phyloP scores from a whole-genome alignment of 1,140 invertebrate species.

The Uloborus diversus region DNA sequence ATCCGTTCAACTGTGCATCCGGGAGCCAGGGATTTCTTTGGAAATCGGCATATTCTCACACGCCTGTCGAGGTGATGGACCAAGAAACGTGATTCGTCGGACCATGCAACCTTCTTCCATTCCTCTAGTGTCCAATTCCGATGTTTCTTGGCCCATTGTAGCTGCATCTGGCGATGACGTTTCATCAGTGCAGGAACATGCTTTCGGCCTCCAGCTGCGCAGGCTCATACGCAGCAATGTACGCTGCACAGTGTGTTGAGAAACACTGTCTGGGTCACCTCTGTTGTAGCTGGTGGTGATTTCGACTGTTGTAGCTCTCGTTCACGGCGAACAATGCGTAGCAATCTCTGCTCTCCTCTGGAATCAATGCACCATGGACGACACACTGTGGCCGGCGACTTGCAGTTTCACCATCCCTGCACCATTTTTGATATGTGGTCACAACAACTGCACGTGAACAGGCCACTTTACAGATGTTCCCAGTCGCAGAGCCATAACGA shows the following conservation, averaged over 20 bases:
- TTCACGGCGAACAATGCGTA: neutral
- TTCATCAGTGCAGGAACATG: neutral
- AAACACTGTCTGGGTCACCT: neutral
- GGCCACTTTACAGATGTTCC: too few species aligned
- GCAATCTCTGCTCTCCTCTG: too few species aligned
- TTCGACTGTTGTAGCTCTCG: neutral
- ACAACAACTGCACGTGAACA: too few species aligned
- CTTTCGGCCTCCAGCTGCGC: neutral
- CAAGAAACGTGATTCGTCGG: neutral
- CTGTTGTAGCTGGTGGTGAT: neutral
- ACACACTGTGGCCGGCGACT: neutral
- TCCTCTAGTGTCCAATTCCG: constrained; percentile 1
- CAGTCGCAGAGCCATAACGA: too few species aligned
- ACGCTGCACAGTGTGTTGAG: neutral
- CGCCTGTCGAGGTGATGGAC: neutral
- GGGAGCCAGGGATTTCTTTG: neutral
- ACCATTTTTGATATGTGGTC: too few species aligned
- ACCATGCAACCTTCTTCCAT: neutral
- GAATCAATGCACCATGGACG: neutral
- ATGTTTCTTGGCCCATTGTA: constrained; percentile 1
- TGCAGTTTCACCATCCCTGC: too few species aligned
- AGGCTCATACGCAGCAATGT: neutral
- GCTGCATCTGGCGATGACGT: neutral
- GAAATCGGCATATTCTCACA: neutral
- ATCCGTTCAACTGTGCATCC: neutral